Conservation (phyloP, 2,888 invertebrate genomes). For the Ophraella communa region DNA sequence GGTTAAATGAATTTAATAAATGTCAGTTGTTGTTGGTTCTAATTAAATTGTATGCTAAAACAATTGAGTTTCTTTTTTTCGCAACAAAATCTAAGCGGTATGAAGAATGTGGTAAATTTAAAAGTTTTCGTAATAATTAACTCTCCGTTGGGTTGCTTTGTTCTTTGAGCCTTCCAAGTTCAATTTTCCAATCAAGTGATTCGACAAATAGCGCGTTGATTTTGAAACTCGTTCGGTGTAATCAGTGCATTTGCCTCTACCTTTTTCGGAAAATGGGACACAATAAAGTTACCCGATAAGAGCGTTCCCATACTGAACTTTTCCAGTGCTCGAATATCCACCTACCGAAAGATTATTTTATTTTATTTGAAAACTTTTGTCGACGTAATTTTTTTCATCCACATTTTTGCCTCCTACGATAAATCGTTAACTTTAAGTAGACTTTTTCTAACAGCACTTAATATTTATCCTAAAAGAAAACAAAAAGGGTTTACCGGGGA, state of each 20-base stretch:
- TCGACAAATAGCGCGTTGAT: conserved; percentile 16
- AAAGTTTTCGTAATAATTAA: conserved; percentile 17
- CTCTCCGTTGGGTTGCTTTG: conserved; percentile 9
- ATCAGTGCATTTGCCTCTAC: conserved; percentile 37
- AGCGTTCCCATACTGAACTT: conserved; percentile 36
- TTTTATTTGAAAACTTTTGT: conserved; percentile 27
- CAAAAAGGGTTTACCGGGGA: background rate
- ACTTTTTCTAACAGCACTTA: conserved; percentile 14
- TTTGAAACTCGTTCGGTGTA: conserved; percentile 5
- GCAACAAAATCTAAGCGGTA: no score
- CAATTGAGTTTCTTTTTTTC: no score
- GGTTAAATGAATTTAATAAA: background rate
- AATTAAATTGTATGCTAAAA: no score
- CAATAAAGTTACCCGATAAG: conserved; percentile 44
- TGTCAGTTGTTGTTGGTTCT: no score
- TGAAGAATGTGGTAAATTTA: background rate
- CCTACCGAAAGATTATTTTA: conserved; percentile 14
- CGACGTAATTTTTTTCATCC: conserved; percentile 19
- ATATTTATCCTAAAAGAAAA: background rate
- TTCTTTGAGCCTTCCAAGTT: conserved; percentile 10
- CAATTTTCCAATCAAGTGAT: conserved; percentile 25
- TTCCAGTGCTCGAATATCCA: conserved; percentile 46
- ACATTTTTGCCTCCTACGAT: conserved; percentile 18
- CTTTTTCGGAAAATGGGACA: conserved; percentile 44
- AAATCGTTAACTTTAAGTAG: conserved; percentile 17